Base-by-base conservation (phyloP, 2,797 vertebrate species). In the Lepidocolaptes lacrymiger region DNA sequence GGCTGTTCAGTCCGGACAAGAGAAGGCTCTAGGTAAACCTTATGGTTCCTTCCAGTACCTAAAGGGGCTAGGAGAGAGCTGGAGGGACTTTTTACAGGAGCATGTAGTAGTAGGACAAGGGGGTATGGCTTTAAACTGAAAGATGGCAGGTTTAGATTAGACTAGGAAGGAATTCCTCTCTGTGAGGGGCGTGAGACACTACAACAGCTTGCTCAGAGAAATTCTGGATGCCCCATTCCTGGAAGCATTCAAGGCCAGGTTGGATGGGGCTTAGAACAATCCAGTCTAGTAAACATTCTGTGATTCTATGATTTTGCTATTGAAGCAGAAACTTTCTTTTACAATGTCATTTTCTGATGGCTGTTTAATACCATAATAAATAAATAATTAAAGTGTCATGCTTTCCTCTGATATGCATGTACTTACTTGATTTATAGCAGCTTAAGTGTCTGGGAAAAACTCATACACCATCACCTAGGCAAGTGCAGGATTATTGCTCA, bases 381-480 rank as follows among this genome's bases (percentile, higher is more conserved):
- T 78, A 83, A 44, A 44, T 44, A 64, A 61, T 61, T 61, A 61
- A 91, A 88, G 43, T 54, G 56, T n/a, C 85, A 54, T 74, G 37
- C 20, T 21, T 92, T 94, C 58, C 59, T 83, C 58, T 69, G 72
- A 78, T 52, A 46, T 4, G 1, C n/a, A 77, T 64, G 43, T 18
- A 66, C n/a, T 72, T 54, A 39, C n/a, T 52, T 96, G 86, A 93
- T 89, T 87, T 93, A 91, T 43, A 80, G 37, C 36, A 87, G n/a
- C 34, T 74, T 73, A 74, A 90, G 52, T 12, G 5, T n/a, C 67
- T 87, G 72, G 56, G 48, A 59, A 79, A 91, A 83, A 63, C 36
- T 62, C 61, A 48, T 11, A 61, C 14, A 28, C 41, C 22, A 32
- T 59, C 74, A 92, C 44, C 52, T 39, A 46, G 39, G 43, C 37